A percentile compares a stretch with the other conserved stretches of the same genome.
These are phyloP conservation scores for Adelosebastes latens DNA, from an alignment of 2,797 vertebrate species.

Conservation along the genomic window DNA sequence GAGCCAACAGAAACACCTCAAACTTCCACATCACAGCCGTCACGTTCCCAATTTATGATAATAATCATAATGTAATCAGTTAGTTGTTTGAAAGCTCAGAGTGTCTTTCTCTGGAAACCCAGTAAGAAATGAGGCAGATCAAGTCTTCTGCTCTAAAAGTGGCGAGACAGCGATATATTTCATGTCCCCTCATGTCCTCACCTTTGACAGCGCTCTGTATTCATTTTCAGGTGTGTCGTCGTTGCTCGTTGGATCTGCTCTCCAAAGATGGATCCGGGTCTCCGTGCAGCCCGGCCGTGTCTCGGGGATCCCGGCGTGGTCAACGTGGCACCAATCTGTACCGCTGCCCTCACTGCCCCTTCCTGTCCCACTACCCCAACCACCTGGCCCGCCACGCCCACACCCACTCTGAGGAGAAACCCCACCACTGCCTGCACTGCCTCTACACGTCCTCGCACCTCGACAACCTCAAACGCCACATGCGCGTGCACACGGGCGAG, in stretches of 20 bases:
- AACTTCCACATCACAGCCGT: no score
- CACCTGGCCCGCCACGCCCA: constrained; percentile 95
- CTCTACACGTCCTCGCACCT: constrained; percentile 92
- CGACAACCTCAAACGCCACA: constrained; percentile 95
- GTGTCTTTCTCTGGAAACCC: neutral
- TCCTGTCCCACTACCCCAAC: constrained; percentile 93
- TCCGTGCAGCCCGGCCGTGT: constrained; percentile 32
- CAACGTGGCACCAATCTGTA: constrained; percentile 82
- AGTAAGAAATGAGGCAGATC: no score
- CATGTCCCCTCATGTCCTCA: neutral
- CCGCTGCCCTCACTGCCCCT: constrained; percentile 89
- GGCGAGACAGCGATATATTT: no score
- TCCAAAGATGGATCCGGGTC: constrained; percentile 67
- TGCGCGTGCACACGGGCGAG: constrained; percentile 94
- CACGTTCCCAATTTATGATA: no score
- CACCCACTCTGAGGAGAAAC: constrained; percentile 94
- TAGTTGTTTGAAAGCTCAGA: neutral
- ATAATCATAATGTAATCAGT: neutral
- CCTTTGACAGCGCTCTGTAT: neutral
- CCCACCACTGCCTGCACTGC: constrained; percentile 91
- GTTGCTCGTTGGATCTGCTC: constrained; percentile 84
- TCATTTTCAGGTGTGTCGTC: constrained; percentile 83
- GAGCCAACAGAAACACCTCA: neutral
- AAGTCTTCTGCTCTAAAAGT: no score
- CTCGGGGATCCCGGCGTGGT: constrained; percentile 30